Base-by-base conservation (phyloP, 2,888 invertebrate species). In the Chloroclysta siterata region DNA sequence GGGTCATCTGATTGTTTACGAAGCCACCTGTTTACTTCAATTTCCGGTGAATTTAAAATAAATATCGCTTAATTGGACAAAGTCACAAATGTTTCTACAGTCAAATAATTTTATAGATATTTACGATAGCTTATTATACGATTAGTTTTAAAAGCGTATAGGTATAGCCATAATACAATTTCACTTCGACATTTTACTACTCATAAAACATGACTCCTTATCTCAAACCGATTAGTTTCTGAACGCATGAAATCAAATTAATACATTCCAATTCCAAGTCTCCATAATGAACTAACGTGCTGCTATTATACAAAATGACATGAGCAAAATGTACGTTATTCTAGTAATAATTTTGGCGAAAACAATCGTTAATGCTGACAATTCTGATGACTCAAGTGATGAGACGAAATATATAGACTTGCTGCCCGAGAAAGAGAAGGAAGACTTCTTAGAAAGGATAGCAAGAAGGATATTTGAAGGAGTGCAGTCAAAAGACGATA, bases 331-430 rank as follows among this genome's bases (percentile, higher is more conserved):
- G 74, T 13, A 80, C 69, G 72, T 88, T 33, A 58, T 75, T 65
- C 61, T 83, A 53, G 14, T 81, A 8, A 63, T 81, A 51, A 42
- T 80, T 48, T 61, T 72, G 50, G 54, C 65, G 17, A 65, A 54
- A 56, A 64, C 58, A 28, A 42, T 64, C 36, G 65, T 62, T n/a
- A 66, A 57, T 50, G 68, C 69, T 4, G 70, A 75, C 8, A 66
- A 57, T 50, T 67, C 69, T 4, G 70, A 75, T 8, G 77, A 80
- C 4, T 61, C 47, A 39, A 81, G 73, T 69, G 76, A 81, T n/a
- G 82, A 85, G 50, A 72, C 73, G 4, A 86, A 83, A 67, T 90
- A 84, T 53, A 84, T 90, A 54, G 85, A 90, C 72, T 71, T 85
- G 33, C 71, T 92, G 14, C 85, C 89, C 0, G 87, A 87, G 41